These are phyloP conservation scores for Liasis olivaceus DNA, from an alignment of 2,797 vertebrate species.

Conservation along the genomic window DNA sequence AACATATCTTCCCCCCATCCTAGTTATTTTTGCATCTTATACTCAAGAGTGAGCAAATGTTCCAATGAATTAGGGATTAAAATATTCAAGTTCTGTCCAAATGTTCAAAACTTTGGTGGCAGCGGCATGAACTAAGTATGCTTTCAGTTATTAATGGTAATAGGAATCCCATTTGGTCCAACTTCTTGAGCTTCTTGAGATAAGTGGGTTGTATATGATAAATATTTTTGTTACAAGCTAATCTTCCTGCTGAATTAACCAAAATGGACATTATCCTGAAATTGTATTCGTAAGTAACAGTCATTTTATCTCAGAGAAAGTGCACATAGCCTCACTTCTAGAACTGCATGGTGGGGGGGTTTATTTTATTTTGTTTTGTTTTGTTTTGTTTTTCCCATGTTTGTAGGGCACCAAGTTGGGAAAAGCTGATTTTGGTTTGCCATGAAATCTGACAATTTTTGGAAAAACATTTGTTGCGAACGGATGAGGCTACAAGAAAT, in stretches of 20 bases:
- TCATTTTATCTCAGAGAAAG: too few species aligned
- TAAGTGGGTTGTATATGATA: not conserved
- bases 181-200: not conserved
- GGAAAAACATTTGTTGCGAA: too few species aligned
- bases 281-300: too few species aligned
- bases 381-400: too few species aligned
- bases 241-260: not conserved
- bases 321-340: too few species aligned
- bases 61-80: not conserved
- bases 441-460: too few species aligned
- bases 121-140: not conserved
- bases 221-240: not conserved
- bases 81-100: not conserved
- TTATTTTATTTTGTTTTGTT: too few species aligned
- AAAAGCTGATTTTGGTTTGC: too few species aligned
- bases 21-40: not conserved
- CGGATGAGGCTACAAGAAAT: too few species aligned
- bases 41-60: not conserved
- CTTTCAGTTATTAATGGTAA: not conserved
- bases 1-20: not conserved
- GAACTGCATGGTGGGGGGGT: too few species aligned
- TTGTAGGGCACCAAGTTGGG: too few species aligned
- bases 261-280: too few species aligned
- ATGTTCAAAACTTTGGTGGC: not conserved
- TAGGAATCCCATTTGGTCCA: not conserved